phyloP scores from a whole-genome alignment of 2,113 vertebrate genomes.

The Chinchilla lanigera region DNA sequence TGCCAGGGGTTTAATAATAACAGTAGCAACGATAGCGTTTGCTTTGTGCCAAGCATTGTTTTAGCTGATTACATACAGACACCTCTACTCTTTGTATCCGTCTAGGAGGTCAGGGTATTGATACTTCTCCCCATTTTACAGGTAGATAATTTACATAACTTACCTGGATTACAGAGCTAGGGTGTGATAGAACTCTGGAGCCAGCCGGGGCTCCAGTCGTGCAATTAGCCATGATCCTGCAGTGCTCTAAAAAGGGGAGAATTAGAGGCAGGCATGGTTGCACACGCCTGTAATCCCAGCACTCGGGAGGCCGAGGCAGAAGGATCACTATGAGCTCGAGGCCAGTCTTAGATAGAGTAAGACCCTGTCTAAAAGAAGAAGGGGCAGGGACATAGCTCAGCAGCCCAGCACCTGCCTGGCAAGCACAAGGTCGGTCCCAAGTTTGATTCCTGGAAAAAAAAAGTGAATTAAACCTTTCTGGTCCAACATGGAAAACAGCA shows the following conservation, averaged over 20 bases:
- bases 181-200: not conserved
- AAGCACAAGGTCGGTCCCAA: too few species aligned
- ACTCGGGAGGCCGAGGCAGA: not conserved
- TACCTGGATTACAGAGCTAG: not conserved
- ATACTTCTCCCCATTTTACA: constrained; percentile 31
- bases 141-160: constrained; percentile 29
- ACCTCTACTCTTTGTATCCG: not conserved
- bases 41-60: not conserved
- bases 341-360: not conserved
- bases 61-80: not conserved
- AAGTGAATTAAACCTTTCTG: not conserved
- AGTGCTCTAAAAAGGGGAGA: not conserved
- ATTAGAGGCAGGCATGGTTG: not conserved
- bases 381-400: too few species aligned
- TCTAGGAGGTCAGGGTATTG: not conserved
- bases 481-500: constrained; percentile 23
- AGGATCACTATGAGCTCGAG: not conserved
- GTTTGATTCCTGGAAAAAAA: not conserved
- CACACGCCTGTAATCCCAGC: not conserved
- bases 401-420: too few species aligned
- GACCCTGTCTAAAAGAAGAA: not conserved
- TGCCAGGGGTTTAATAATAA: not conserved
- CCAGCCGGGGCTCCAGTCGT: not conserved
- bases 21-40: not conserved
- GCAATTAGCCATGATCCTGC: constrained; percentile 28